These are phyloP conservation scores for Poecilia wingei DNA, from an alignment of 2,797 vertebrate genomes.

Conservation along the genomic window DNA sequence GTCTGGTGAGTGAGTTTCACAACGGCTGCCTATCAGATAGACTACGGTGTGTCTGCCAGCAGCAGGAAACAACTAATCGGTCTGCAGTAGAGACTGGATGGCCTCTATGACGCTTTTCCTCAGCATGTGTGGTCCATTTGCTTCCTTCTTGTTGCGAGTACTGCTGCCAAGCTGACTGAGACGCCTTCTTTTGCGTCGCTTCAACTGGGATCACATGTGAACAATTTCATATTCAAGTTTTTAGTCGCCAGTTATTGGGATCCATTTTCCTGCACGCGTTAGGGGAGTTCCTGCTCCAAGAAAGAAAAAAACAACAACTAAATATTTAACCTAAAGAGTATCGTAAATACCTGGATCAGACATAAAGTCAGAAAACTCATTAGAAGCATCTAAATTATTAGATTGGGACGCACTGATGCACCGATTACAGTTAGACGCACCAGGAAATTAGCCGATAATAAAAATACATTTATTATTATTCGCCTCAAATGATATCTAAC, in stretches of 20 bases:
- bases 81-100: not conserved
- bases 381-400: too few species aligned
- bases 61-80: not conserved
- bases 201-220: not conserved
- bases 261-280: not conserved
- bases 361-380: too few species aligned
- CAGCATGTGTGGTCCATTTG: not conserved
- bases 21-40: not conserved
- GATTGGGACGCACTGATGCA: too few species aligned
- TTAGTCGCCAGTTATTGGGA: not conserved
- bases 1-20: not conserved
- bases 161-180: not conserved
- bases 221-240: not conserved
- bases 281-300: not conserved
- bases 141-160: not conserved
- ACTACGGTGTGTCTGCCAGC: not conserved
- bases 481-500: not conserved
- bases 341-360: too few species aligned
- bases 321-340: too few species aligned
- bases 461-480: too few species aligned
- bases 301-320: too few species aligned
- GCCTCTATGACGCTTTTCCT: not conserved
- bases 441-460: too few species aligned
- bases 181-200: not conserved
- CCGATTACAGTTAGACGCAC: too few species aligned